A percentile compares a stretch with the other conserved stretches of the same genome.
Conservation (phyloP, 2,113 vertebrate genomes). For the Columbina picui region DNA sequence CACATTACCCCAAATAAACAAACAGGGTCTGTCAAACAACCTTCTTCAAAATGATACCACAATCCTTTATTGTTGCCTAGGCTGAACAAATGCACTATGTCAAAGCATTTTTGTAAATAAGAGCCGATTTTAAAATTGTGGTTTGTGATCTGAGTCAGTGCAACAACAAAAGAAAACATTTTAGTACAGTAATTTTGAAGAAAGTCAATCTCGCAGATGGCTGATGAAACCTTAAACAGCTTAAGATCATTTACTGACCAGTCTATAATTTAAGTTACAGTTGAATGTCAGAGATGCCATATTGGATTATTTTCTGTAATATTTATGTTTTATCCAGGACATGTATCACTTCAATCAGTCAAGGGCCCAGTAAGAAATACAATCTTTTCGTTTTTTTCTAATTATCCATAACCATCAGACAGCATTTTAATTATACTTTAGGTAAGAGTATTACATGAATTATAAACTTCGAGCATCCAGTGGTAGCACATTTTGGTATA, state of each 20-base stretch:
- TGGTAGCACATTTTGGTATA: not conserved
- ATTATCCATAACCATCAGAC: conserved; percentile 50
- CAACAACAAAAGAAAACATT: conserved; percentile 84
- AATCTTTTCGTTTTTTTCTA: conserved; percentile 27
- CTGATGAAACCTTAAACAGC: conserved; percentile 81
- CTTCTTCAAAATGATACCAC: conserved; percentile 83
- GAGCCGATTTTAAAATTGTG: conserved; percentile 83
- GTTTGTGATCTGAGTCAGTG: conserved; percentile 79
- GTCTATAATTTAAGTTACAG: conserved; percentile 77
- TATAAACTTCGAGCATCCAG: not conserved
- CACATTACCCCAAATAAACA: conserved; percentile 85
- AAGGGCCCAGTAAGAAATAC: conserved; percentile 48
- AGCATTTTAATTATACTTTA: conserved; percentile 41
- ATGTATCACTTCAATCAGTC: conserved; percentile 61
- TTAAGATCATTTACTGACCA: conserved; percentile 80
- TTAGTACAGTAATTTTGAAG: conserved; percentile 83
- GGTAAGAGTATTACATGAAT: conserved; percentile 43
- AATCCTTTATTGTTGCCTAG: conserved; percentile 79
- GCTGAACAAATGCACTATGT: conserved; percentile 85
- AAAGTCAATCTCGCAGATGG: conserved; percentile 79
- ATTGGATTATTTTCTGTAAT: conserved; percentile 72
- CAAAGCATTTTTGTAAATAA: conserved; percentile 84
- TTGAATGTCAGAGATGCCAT: conserved; percentile 73
- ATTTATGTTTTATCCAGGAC: conserved; percentile 68
- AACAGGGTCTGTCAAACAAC: conserved; percentile 85